Evolutionary conservation across 1,140 invertebrate genomes (phyloP), one percentile per base, ranked within the genome.

Genomic region (Yoshiicerus persimilis): DNA sequence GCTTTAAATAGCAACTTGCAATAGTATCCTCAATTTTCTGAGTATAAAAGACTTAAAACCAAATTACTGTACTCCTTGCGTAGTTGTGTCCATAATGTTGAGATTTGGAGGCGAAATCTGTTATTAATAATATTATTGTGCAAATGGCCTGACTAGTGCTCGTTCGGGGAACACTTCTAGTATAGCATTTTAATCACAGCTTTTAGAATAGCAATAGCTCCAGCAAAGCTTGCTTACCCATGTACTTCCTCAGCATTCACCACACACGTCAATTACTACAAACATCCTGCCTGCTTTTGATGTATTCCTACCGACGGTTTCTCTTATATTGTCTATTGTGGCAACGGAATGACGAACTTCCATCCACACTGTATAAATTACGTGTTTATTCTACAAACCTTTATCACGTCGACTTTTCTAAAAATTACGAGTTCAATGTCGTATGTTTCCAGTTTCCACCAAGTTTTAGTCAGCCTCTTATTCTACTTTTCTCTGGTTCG

Each of bases 61-160:
- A n/a, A 56, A 5, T n/a, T 56, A 16, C 20, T 56, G 4, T 56
- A 16, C 16, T 56, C 38, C 38, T 11, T 39, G 6, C 47, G 47
- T 56, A 56, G 47, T 56, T 56, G 47, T 56, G 47, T 56, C 47
- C 47, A n/a, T n/a, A 56, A 56, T 56, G 34, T 80, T 80, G 75
- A 80, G 75, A 80, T 80, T 80, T 80, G 75, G 32, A 36, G 32
- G 38, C 32, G 20, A 80, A 80, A 80, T 80, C 25, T 70, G 66
- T 70, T 70, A 27, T 30, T 70, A 30, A 70, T 70, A 13, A 30
- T 70, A 70, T 70, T 70, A 30, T 36, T 80, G 75, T 80, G 75
- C 75, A 80, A 80, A 80, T 80, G 75, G 75, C 75, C 75, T 80
- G 75, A 34, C 30, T 80, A 80, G 75, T 80, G 75, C 75, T 80